Conservation (phyloP, 2,888 invertebrate species). For the Clitarchus hookeri region DNA sequence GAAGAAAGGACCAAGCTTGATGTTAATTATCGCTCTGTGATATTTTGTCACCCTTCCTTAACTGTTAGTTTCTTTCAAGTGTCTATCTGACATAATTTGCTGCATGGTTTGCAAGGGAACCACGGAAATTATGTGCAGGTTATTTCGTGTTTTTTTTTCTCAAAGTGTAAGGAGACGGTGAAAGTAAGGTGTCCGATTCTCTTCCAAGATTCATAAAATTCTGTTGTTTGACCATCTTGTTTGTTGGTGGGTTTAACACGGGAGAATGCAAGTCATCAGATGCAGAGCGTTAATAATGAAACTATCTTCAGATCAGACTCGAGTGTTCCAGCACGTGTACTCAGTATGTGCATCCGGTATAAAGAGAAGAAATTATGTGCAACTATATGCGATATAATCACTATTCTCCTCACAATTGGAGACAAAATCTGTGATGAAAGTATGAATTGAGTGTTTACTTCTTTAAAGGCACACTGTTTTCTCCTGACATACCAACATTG, state of each 20-base stretch:
- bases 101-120: not conserved
- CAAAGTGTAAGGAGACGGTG: not conserved
- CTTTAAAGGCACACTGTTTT: not conserved
- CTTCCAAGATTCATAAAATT: not conserved
- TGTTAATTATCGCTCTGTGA: not conserved
- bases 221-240: not conserved
- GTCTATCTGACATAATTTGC: not conserved
- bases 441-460: not conserved
- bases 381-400: not conserved
- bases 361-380: not conserved
- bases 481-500: not conserved
- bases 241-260: not conserved
- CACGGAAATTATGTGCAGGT: not conserved
- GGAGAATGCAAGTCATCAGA: not conserved
- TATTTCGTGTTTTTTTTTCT: not conserved
- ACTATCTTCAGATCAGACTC: not conserved
- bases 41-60: slow-evolving; percentile 8
- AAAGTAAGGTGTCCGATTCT: not conserved
- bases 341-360: not conserved
- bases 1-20: not conserved
- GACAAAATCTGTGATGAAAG: not conserved
- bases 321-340: not conserved
- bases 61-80: not conserved
- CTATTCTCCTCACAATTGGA: not conserved
- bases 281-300: not conserved